phyloP scores from a whole-genome alignment of 1,140 invertebrate genomes.

The Gonatopus flavifemur region DNA sequence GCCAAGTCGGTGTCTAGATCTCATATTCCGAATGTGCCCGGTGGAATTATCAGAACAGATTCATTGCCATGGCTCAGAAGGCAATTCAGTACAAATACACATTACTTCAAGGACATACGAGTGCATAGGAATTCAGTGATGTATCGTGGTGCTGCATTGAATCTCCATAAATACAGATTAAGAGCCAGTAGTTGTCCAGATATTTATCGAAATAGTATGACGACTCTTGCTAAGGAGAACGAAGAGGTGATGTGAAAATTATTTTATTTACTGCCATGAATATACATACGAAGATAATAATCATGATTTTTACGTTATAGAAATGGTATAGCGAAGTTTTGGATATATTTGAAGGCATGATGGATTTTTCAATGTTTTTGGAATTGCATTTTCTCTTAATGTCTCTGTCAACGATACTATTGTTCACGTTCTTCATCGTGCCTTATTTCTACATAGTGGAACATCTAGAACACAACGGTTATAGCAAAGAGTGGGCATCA shows the following conservation, averaged over 20 bases:
- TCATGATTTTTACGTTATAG: slow-evolving; percentile 50
- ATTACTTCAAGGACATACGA: slow-evolving; percentile 74
- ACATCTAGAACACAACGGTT: slow-evolving; percentile 64
- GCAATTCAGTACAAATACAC: slow-evolving; percentile 63
- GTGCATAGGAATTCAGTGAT: slow-evolving; percentile 80
- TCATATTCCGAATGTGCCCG: slow-evolving; percentile 22
- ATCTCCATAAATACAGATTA: slow-evolving; percentile 77
- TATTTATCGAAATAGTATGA: slow-evolving; percentile 88
- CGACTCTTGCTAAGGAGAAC: slow-evolving; percentile 76
- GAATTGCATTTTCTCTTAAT: slow-evolving; percentile 80
- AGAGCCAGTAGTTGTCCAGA: slow-evolving; percentile 87
- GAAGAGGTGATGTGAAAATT: slow-evolving; percentile 65
- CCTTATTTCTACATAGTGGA: slow-evolving; percentile 88
- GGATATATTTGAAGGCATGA: slow-evolving; percentile 71
- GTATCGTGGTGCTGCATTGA: slow-evolving; percentile 80
- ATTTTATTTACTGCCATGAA: neutral
- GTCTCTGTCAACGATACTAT: slow-evolving; percentile 78
- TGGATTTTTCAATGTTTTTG: slow-evolving; percentile 79
- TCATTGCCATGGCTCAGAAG: slow-evolving; percentile 62
- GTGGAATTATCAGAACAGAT: slow-evolving; percentile 39
- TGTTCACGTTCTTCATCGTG: slow-evolving; percentile 89
- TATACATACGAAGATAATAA: neutral
- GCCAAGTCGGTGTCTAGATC: slow-evolving; percentile 33
- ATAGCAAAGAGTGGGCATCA: slow-evolving; percentile 72
- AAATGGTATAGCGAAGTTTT: slow-evolving; percentile 75